These are phyloP conservation scores for Muntiacus muntjak DNA, from an alignment of 2,113 vertebrate genomes.

Conservation along the genomic window DNA sequence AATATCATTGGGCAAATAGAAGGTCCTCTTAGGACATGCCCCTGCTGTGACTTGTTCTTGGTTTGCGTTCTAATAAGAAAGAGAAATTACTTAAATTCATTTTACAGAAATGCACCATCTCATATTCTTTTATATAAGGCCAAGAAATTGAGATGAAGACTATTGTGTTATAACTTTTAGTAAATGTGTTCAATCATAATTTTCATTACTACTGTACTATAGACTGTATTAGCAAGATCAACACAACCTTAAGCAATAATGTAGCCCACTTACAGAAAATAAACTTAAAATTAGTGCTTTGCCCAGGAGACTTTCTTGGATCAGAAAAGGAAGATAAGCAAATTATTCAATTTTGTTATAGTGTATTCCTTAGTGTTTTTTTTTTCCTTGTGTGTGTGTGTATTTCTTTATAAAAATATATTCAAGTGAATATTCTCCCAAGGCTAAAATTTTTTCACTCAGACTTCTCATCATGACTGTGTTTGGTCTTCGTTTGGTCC, in stretches of 20 bases:
- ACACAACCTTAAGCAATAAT: background rate
- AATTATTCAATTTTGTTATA: slow-evolving; percentile 49
- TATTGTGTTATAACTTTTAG: background rate
- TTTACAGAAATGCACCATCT: background rate
- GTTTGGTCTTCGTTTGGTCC: background rate
- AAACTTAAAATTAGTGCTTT: slow-evolving; percentile 51
- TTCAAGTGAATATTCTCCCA: background rate
- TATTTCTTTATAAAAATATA: background rate
- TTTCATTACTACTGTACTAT: background rate
- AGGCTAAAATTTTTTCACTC: background rate
- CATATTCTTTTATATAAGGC: background rate
- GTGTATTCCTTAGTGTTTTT: background rate
- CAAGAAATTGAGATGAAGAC: background rate
- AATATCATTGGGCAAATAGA: background rate
- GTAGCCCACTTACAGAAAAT: slow-evolving; percentile 36
- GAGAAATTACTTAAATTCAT: background rate
- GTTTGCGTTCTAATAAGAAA: background rate
- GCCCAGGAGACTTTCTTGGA: background rate
- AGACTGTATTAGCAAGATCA: background rate
- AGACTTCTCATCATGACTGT: background rate
- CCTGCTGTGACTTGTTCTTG: background rate
- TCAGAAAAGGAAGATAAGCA: slow-evolving; percentile 10
- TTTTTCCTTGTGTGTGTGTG: background rate
- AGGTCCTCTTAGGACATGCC: background rate
- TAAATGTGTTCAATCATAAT: background rate